These are phyloP conservation scores for Sericinus montela DNA, from an alignment of 2,888 invertebrate species.

Conservation along the genomic window DNA sequence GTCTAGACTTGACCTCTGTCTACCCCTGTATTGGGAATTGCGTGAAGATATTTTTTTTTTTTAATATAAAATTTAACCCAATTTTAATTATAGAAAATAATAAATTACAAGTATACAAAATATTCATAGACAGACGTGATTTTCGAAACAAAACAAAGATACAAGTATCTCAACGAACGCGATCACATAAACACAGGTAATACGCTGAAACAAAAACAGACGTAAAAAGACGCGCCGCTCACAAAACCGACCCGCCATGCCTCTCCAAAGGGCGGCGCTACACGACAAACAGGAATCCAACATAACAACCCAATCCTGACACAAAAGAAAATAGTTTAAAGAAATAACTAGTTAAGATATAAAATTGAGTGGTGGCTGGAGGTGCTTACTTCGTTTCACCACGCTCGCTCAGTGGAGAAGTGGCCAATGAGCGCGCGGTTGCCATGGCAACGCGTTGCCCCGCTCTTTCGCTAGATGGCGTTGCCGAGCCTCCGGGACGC, in stretches of 20 bases:
- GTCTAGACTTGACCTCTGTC: no score
- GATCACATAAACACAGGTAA: conserved; percentile 14
- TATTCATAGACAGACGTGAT: no score
- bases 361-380: conserved; percentile 38
- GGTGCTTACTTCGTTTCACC: conserved; percentile 44
- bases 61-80: no score
- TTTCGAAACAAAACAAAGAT: no score
- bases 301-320: conserved; percentile 26
- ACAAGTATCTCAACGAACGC: no score
- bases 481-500: not conserved
- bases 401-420: conserved; percentile 39
- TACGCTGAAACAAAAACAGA: conserved; percentile 31
- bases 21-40: no score
- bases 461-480: conserved; percentile 56
- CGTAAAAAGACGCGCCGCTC: conserved; percentile 60
- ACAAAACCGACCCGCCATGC: conserved; percentile 64
- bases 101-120: no score
- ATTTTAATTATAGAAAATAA: no score
- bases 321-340: conserved; percentile 44
- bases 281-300: conserved; percentile 38
- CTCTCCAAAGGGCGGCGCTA: conserved; percentile 69
- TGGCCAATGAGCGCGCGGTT: conserved; percentile 72
- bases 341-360: conserved; percentile 33
- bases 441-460: conserved; percentile 57
- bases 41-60: no score